These are phyloP conservation scores for Schmidtea mediterranea DNA, from an alignment of 1,140 invertebrate genomes.

Conservation along the genomic window DNA sequence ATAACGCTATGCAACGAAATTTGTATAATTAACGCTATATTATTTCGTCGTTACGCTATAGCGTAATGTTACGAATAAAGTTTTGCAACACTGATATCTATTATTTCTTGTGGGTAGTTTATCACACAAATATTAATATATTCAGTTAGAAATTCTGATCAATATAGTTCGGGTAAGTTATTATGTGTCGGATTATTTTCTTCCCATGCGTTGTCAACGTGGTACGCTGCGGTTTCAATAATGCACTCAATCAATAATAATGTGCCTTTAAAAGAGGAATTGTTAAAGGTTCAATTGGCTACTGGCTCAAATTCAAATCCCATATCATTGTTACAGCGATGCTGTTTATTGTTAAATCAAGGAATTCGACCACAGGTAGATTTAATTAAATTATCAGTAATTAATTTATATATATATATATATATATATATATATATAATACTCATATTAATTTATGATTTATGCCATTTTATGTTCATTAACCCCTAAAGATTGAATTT, in stretches of 20 bases:
- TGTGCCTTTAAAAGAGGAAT: conserved; percentile 56
- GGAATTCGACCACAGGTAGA: conserved; percentile 11
- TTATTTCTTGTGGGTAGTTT: neutral
- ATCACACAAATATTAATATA: conserved; percentile 12
- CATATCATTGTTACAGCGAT: conserved; percentile 59
- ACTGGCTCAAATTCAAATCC: conserved; percentile 53
- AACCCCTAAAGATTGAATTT: no score
- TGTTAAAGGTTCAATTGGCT: conserved; percentile 65
- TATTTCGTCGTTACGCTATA: no score
- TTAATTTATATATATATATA: no score
- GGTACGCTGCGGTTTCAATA: conserved; percentile 72
- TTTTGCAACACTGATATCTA: no score
- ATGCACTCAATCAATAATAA: conserved; percentile 73
- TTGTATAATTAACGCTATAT: no score
- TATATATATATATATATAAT: no score
- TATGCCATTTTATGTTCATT: no score
- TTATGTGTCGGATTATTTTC: conserved; percentile 74
- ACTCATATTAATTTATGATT: no score
- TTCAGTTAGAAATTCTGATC: conserved; percentile 14
- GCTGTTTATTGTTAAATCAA: conserved; percentile 51
- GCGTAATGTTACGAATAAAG: no score
- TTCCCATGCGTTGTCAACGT: conserved; percentile 65
- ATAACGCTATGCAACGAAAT: no score
- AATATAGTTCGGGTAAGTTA: conserved; percentile 45
- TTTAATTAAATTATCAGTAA: no score